phyloP scores from a whole-genome alignment of 2,888 invertebrate genomes.

The Drosophila acutilabella region DNA sequence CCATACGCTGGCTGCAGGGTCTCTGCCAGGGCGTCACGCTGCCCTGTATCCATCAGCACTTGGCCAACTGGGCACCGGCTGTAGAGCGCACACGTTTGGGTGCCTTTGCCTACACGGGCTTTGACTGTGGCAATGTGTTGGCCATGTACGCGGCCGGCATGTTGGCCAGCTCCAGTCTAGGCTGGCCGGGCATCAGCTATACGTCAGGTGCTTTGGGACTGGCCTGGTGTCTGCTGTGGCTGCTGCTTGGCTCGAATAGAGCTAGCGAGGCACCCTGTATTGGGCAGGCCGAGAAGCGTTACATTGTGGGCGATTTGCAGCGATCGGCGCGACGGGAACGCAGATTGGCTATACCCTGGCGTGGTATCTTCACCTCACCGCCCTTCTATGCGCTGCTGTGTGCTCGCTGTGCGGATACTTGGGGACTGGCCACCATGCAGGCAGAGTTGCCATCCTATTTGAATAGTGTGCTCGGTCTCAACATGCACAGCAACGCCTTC shows the following conservation, averaged over 20 bases:
- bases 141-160: conserved; percentile 88
- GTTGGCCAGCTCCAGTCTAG: conserved; percentile 86
- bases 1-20: conserved; percentile 88
- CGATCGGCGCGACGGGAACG: conserved; percentile 61
- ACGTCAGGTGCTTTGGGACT: conserved; percentile 86
- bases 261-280: conserved; percentile 87
- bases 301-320: conserved; percentile 86
- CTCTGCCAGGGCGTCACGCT: conserved; percentile 89
- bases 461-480: conserved; percentile 87
- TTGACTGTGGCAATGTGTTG: conserved; percentile 89
- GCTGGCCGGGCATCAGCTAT: conserved; percentile 90
- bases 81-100: conserved; percentile 87
- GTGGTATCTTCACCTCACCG: conserved; percentile 87
- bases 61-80: conserved; percentile 90
- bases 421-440: conserved; percentile 89
- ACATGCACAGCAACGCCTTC: conserved; percentile 86
- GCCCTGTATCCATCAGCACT: conserved; percentile 88
- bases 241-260: conserved; percentile 86
- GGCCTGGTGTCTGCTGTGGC: conserved; percentile 86
- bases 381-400: conserved; percentile 87
- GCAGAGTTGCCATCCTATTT: conserved; percentile 89
- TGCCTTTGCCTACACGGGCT: conserved; percentile 87
- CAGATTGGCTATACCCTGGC: conserved; percentile 87
- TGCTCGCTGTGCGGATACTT: conserved; percentile 88
- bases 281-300: conserved; percentile 86